A percentile compares a stretch with the other conserved stretches of the same genome.
Conservation (phyloP, 2,888 invertebrate genomes). For the Parochlus steinenii region DNA sequence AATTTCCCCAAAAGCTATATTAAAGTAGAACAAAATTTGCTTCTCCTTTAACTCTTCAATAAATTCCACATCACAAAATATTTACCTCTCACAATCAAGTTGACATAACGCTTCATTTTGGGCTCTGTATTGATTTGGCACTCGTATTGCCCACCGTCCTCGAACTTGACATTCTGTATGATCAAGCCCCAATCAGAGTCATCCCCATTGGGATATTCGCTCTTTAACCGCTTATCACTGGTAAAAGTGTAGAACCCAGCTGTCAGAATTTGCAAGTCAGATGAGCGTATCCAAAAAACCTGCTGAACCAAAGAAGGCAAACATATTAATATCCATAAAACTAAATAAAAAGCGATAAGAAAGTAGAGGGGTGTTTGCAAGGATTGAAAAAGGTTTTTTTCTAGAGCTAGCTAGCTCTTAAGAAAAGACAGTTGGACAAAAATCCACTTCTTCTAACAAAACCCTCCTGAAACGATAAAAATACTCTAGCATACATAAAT, state of each 20-base stretch:
- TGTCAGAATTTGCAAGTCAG: slow-evolving; percentile 6
- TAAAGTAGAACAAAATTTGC: no score
- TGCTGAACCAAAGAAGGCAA: no score
- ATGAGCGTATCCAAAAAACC: slow-evolving; percentile 8
- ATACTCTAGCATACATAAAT: no score
- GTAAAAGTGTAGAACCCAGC: slow-evolving; percentile 3
- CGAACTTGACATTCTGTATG: slow-evolving; percentile 1
- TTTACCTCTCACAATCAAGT: slow-evolving; percentile 8
- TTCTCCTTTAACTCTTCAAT: background rate
- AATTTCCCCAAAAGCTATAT: no score
- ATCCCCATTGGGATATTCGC: slow-evolving; percentile 1
- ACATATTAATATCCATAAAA: no score
- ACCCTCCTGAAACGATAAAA: no score
- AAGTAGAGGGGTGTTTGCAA: no score
- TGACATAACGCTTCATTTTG: slow-evolving; percentile 6
- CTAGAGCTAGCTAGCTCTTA: no score
- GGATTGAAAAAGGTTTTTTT: no score
- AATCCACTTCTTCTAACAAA: no score
- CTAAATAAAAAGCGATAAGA: no score
- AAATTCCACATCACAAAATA: background rate
- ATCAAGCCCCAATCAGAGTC: slow-evolving; percentile 7
- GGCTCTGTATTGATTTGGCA: slow-evolving; percentile 8
- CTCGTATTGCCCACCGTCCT: slow-evolving; percentile 1
- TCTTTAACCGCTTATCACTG: slow-evolving; percentile 1
- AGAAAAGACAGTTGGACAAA: no score